Conservation (phyloP, 1,140 invertebrate genomes). For the Rhopalosiphum padi region DNA sequence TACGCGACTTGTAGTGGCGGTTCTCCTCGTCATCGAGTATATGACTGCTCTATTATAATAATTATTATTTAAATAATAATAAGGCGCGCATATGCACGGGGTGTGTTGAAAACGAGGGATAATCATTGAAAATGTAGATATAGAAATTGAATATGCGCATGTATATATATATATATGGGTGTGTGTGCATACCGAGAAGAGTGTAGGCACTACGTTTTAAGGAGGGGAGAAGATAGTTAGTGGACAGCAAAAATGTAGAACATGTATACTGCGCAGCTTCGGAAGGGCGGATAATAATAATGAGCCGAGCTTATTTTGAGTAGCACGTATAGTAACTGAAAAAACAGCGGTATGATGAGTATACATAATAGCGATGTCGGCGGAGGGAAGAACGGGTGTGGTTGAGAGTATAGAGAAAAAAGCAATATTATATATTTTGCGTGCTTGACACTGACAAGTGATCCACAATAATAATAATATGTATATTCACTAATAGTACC, state of each 20-base stretch:
- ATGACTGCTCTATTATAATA: slow-evolving; percentile 26
- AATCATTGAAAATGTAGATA: slow-evolving; percentile 22
- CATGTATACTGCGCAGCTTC: not conserved
- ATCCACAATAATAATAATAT: not conserved
- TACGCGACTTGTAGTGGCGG: not conserved
- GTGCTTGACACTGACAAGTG: not conserved
- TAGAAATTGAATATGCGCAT: not conserved
- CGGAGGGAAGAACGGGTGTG: not conserved
- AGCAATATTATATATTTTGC: not conserved
- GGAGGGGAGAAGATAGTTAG: not conserved
- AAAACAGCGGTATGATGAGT: not conserved
- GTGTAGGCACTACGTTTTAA: not conserved
- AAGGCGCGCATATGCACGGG: not conserved
- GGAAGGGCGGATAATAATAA: slow-evolving; percentile 10
- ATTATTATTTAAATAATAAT: slow-evolving; percentile 30
- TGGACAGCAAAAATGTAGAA: not conserved
- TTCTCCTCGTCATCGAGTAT: slow-evolving; percentile 17
- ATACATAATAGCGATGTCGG: not conserved
- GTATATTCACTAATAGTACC: not conserved
- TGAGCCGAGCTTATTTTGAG: slow-evolving; percentile 12
- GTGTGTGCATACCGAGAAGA: not conserved
- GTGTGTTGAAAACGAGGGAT: slow-evolving; percentile 16
- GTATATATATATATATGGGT: not conserved
- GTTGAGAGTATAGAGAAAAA: not conserved
- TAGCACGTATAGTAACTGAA: not conserved